These are phyloP conservation scores for Bombus confusus DNA, from an alignment of 1,140 invertebrate genomes.

Conservation along the genomic window DNA sequence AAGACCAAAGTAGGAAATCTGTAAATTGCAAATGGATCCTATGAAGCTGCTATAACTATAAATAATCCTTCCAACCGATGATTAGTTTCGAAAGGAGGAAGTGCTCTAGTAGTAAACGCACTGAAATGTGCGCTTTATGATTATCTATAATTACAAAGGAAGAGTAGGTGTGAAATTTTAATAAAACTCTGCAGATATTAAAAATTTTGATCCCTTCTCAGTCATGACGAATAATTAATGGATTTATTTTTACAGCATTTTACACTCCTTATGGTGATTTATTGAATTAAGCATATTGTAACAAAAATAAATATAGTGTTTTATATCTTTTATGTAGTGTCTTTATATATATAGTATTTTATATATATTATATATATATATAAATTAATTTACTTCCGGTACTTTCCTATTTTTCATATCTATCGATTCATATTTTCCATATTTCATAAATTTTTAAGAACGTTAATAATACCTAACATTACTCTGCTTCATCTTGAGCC, in stretches of 20 bases:
- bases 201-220: not conserved
- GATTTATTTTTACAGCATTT: not conserved
- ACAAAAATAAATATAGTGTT: no score
- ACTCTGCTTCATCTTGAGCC: not conserved
- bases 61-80: not conserved
- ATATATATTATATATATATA: no score
- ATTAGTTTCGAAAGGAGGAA: not conserved
- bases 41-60: not conserved
- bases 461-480: no score
- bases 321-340: no score
- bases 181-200: not conserved
- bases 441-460: not conserved
- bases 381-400: not conserved
- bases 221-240: not conserved
- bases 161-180: no score
- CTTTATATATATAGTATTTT: no score
- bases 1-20: conserved; percentile 7
- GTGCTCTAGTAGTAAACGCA: not conserved
- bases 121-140: not conserved
- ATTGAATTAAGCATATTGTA: not conserved
- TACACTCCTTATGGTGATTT: not conserved
- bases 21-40: not conserved
- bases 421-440: not conserved
- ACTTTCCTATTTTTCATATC: not conserved
- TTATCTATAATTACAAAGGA: not conserved